Evolutionary conservation across 2,888 invertebrate genomes (phyloP), one percentile per base, ranked within the genome.

Genomic region (Hydrotaea cyrtoneurina): DNA sequence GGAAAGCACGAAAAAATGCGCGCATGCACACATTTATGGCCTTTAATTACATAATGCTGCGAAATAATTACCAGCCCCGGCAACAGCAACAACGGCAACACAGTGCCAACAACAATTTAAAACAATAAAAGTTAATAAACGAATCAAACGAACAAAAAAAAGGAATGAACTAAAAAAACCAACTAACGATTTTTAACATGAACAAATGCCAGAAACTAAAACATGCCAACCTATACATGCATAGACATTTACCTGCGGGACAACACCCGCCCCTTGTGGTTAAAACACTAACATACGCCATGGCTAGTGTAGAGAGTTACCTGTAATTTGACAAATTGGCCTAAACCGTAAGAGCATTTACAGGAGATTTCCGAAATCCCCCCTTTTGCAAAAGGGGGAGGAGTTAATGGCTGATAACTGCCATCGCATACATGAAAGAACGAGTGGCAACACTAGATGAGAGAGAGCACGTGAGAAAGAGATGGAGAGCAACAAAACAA

Each of bases 11-110:
- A 39, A 69, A 59, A 46, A 69, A 43, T 69, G 79, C 50, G 73
- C 73, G 73, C 78, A 79, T 73, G 74, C 73, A 85, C 73, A 73
- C 80, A 46, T 85, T 86, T 86, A 86, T 83, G 73, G 69, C 62
- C 69, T 76, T 85, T 85, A 86, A 86, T 86, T 86, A 85, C 85
- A 84, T 86, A 86, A 86, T 86, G 72, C 73, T 69, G 71, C 76
- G 69, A 82, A 85, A 82, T 80, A 86, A 86, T 85, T 86, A 77
- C 62, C 66, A 71, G 57, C 46, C 72, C 53, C 64, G 39, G 23
- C 19, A 46, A 46, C 8, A 59, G 57, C 59, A 59, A 59, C 57
- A 21, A 57, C 19, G 21, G 26, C 23, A 26, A 66, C 39, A 8
- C 69, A 43, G 23, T 21, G 23, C 17, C 69, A 19, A 69, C 69